Base-by-base conservation (phyloP, 2,888 invertebrate species). In the Caenorhabditis japonica region DNA sequence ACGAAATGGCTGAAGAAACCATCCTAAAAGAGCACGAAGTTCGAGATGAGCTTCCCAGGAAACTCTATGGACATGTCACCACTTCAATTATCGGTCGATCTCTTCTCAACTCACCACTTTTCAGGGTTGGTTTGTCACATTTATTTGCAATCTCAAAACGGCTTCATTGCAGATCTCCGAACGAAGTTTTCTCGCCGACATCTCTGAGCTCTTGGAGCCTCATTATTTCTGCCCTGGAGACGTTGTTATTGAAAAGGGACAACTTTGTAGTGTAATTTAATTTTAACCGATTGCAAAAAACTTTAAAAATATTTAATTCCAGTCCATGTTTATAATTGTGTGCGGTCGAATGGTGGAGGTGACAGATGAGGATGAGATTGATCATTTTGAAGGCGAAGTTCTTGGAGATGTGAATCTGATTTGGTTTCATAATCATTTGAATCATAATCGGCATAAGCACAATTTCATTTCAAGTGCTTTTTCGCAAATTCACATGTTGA, bases 221-320 rank as follows among this genome's bases (percentile, higher is more conserved):
- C 68, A 69, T 51, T 70, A 62, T 38, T 79, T 43, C 30, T 64
- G 72, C 27, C 76, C 79, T 1, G 76, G 75, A 23, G 76, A 79
- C 49, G 66, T 79, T n/a, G 61, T 79, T 7, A 66, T 69, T 23
- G 68, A 71, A 34, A 66, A 58, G 17, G 79, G 79, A 53, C 76
- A 79, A 34, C 51, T 64, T 15, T 73, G 74, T 21, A 69, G 27
- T 55, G 77, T 75, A 21, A 58, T 46, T 10, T 8, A 4, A 25
- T n/a, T 13, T 27, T 15, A 10, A 19, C n/a, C n/a, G 15, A 4
- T 21, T 3, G n/a, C n/a, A n/a, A 7, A 30, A 30, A 30, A 30
- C 30, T 30, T 30, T 30, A 5, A 7, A 10, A 30, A 30, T n/a
- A n/a, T 17, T 19, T 10, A 25, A 27, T 43, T 73, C 46, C 59